A percentile compares a stretch with the other conserved stretches of the same genome.
These are phyloP conservation scores for Neodiprion lecontei DNA, from an alignment of 1,140 invertebrate species.

Conservation along the genomic window DNA sequence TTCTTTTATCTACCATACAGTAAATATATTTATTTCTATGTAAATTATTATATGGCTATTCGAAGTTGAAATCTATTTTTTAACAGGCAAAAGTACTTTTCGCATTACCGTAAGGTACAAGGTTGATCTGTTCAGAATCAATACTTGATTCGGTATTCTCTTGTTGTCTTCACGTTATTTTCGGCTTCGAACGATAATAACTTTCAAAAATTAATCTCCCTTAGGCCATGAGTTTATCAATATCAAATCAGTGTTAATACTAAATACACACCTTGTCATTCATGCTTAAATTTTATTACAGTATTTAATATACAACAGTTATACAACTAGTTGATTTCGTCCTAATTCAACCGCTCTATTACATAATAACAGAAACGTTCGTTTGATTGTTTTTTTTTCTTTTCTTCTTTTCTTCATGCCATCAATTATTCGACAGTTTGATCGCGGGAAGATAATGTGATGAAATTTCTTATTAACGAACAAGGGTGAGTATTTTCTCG, in stretches of 20 bases:
- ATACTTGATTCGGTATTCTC: neutral
- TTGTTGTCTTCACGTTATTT: neutral
- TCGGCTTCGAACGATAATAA: neutral
- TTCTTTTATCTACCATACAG: neutral
- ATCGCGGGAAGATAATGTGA: neutral
- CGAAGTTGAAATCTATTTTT: neutral
- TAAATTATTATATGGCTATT: neutral
- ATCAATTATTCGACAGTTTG: slow-evolving; percentile 1
- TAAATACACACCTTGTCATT: neutral
- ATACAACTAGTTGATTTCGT: neutral
- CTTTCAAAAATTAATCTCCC: neutral
- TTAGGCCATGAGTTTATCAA: neutral
- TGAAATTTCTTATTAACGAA: neutral
- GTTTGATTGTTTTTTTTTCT: neutral
- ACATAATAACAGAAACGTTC: neutral
- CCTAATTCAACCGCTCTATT: neutral
- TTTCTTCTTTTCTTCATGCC: neutral
- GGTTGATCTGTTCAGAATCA: neutral
- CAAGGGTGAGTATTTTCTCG: too few species aligned
- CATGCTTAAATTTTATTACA: neutral
- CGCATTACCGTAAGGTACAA: neutral
- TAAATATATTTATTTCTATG: slow-evolving; percentile 3
- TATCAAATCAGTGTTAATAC: neutral
- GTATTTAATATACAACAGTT: neutral
- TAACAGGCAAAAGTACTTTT: neutral